Conservation (phyloP, 2,888 invertebrate species). For the Diabrotica balteata region DNA sequence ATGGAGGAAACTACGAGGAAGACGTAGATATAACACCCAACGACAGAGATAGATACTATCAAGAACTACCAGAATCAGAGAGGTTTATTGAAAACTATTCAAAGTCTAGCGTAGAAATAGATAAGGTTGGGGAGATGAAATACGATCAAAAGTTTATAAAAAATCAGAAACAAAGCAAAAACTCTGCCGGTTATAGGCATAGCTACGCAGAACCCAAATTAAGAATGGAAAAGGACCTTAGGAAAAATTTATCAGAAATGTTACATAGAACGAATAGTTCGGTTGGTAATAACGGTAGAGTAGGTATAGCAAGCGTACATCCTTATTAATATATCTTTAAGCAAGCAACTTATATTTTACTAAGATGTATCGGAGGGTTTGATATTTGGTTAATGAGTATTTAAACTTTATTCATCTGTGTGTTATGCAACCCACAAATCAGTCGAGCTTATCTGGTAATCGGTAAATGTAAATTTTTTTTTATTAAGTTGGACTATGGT, state of each 20-base stretch:
- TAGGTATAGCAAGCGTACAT: conserved; percentile 60
- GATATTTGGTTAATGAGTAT: too few relatives aligned
- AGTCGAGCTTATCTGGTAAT: too few relatives aligned
- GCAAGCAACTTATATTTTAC: too few relatives aligned
- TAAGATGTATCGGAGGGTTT: too few relatives aligned
- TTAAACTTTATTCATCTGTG: too few relatives aligned
- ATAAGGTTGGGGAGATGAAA: conserved; percentile 49
- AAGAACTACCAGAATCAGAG: conserved; percentile 44
- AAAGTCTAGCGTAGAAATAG: conserved; percentile 53
- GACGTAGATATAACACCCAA: conserved; percentile 43
- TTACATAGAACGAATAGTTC: conserved; percentile 59
- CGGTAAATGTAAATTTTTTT: too few relatives aligned
- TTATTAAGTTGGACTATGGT: too few relatives aligned
- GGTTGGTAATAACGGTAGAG: conserved; percentile 57
- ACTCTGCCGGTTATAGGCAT: conserved; percentile 62
- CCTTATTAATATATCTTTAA: conserved; percentile 51
- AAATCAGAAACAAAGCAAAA: conserved; percentile 50
- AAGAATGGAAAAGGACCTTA: conserved; percentile 53
- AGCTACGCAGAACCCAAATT: conserved; percentile 73
- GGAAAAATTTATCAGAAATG: conserved; percentile 55
- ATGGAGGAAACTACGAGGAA: conserved; percentile 47
- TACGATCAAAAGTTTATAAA: conserved; percentile 52
- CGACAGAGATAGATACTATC: conserved; percentile 63
- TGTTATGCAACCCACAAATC: too few relatives aligned
- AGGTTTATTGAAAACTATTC: conserved; percentile 57